Conservation (phyloP, 2,113 vertebrate species). For the Passer domesticus region DNA sequence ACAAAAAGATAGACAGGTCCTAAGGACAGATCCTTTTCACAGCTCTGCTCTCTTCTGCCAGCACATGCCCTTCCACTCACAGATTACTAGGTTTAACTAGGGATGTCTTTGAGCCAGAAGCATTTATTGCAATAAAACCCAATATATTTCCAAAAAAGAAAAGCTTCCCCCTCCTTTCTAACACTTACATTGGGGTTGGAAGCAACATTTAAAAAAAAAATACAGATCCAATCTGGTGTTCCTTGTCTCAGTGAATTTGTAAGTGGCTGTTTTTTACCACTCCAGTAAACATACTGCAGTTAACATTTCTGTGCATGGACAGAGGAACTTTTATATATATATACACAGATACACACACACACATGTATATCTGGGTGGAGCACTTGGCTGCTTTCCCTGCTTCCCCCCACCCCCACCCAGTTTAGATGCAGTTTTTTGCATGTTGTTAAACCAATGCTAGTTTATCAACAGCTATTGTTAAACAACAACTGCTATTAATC, state of each 20-base stretch:
- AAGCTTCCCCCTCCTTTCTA: neutral
- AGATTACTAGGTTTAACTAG: constrained; percentile 67
- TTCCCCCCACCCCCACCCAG: neutral
- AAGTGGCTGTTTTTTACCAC: constrained; percentile 15
- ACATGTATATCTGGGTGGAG: neutral
- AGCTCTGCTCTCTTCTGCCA: constrained; percentile 76
- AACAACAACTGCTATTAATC: constrained; percentile 18
- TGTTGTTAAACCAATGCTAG: neutral
- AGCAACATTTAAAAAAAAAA: neutral
- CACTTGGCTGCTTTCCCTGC: neutral
- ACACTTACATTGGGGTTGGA: constrained; percentile 3
- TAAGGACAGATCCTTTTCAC: constrained; percentile 71
- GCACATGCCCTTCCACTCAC: constrained; percentile 76
- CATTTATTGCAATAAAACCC: constrained; percentile 19
- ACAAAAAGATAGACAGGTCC: constrained; percentile 78
- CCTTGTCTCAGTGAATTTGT: constrained; percentile 35
- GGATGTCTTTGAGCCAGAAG: constrained; percentile 77
- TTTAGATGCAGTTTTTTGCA: neutral
- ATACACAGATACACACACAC: accelerated
- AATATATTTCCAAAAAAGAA: neutral
- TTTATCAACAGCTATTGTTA: constrained; percentile 45
- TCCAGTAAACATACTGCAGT: constrained; percentile 24
- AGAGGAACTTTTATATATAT: neutral
- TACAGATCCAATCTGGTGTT: constrained; percentile 25
- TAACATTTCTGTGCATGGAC: neutral